Evolutionary conservation across 1,140 invertebrate species (phyloP).

Genomic region (Drosophila littoralis): DNA sequence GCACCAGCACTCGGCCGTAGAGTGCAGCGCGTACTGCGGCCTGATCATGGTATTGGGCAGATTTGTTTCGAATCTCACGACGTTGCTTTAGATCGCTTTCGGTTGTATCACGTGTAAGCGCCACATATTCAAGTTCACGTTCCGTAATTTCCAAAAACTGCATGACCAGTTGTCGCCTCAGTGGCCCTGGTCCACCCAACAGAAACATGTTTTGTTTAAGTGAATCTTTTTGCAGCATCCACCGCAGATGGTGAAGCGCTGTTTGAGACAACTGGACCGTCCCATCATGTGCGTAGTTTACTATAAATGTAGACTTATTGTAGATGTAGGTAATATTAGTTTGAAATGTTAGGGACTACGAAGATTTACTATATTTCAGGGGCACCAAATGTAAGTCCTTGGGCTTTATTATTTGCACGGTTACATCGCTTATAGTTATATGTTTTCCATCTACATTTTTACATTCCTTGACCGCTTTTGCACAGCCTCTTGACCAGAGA

Average conservation of each 20-base stretch:
- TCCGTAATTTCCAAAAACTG: constrained; percentile 95
- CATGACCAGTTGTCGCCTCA: constrained; percentile 90
- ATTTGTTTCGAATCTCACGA: constrained; percentile 94
- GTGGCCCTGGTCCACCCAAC: constrained; percentile 94
- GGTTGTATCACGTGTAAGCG: constrained; percentile 97
- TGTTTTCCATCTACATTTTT: constrained; percentile 40
- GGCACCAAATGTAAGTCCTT: constrained; percentile 92
- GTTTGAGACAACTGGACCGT: constrained; percentile 88
- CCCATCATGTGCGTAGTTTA: constrained; percentile 84
- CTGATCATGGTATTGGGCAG: constrained; percentile 97
- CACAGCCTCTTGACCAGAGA: constrained; percentile 31
- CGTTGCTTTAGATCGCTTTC: constrained; percentile 98
- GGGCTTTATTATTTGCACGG: constrained; percentile 87
- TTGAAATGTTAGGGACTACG: constrained; percentile 38
- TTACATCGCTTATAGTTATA: constrained; percentile 91
- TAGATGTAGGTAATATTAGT: constrained; percentile 17
- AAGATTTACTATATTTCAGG: constrained; percentile 89
- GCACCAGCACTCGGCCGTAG: constrained; percentile 94
- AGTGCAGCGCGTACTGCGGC: constrained; percentile 96
- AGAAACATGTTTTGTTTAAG: constrained; percentile 98
- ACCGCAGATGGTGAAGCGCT: constrained; percentile 92
- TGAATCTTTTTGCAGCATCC: constrained; percentile 97
- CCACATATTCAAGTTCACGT: constrained; percentile 96
- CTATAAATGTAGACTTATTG: constrained; percentile 73
- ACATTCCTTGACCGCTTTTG: constrained; percentile 10